These are phyloP conservation scores for Dipodomys stephensi DNA, from an alignment of 2,113 vertebrate species.

Conservation along the genomic window DNA sequence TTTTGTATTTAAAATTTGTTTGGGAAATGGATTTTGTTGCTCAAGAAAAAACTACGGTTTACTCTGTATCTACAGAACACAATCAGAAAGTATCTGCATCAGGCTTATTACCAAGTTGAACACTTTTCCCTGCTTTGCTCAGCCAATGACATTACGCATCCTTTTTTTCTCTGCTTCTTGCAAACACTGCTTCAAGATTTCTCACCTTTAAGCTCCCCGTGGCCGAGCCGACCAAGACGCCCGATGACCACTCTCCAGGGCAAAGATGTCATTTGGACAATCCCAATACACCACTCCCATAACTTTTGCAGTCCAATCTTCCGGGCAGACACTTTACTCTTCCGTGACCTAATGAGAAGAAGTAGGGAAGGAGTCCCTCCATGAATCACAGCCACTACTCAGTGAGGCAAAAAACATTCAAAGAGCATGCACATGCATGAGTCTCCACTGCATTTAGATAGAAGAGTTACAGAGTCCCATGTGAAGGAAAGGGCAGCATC, in stretches of 20 bases:
- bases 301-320: conserved; percentile 97
- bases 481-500: background rate
- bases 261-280: conserved; percentile 97
- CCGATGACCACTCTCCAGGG: conserved; percentile 99
- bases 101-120: background rate
- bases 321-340: conserved; percentile 94
- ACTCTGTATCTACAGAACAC: background rate
- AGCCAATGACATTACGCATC: background rate
- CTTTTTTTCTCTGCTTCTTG: background rate
- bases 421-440: background rate
- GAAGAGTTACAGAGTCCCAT: background rate
- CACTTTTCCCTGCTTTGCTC: background rate
- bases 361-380: background rate
- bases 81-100: background rate
- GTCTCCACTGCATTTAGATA: background rate
- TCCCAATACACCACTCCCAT: conserved; percentile 97
- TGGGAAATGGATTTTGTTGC: background rate
- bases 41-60: background rate
- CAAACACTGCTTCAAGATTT: rapidly evolving
- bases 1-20: conserved; percentile 38
- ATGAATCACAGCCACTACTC: conserved; percentile 3
- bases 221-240: conserved; percentile 95
- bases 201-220: conserved; percentile 96
- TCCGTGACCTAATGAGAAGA: conserved; percentile 88
- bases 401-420: background rate